Percentiles rank a stretch among this genome's conserved stretches.
These are phyloP conservation scores for Protonemura montana DNA, from an alignment of 2,888 invertebrate species.

Conservation along the genomic window DNA sequence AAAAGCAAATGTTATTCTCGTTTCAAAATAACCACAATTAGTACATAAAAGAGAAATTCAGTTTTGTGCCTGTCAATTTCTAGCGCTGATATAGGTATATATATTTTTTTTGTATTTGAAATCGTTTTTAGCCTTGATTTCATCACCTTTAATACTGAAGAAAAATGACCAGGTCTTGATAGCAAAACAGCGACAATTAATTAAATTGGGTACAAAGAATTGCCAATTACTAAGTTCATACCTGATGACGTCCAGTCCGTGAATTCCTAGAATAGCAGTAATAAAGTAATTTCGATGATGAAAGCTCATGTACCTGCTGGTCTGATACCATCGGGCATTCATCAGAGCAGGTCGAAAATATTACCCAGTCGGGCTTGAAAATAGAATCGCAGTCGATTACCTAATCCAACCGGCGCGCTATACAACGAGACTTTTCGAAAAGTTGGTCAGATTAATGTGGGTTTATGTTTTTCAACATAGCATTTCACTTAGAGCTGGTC, in stretches of 20 bases:
- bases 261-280: not conserved
- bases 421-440: not conserved
- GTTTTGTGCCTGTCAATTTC: too few relatives aligned
- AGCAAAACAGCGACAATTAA: too few relatives aligned
- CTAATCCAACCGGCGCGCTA: not conserved
- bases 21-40: too few relatives aligned
- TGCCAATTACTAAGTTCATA: not conserved
- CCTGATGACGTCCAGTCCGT: not conserved
- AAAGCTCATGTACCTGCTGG: not conserved
- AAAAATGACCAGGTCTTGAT: too few relatives aligned
- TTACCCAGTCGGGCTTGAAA: not conserved
- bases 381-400: not conserved
- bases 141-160: too few relatives aligned
- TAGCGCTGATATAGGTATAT: too few relatives aligned
- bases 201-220: not conserved
- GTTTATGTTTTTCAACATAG: not conserved
- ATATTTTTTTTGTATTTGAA: too few relatives aligned
- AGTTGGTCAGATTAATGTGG: not conserved
- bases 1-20: too few relatives aligned
- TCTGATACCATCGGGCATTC: not conserved
- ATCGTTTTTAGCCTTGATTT: too few relatives aligned
- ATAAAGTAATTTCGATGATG: not conserved
- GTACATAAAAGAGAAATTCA: too few relatives aligned
- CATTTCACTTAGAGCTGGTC: not conserved
- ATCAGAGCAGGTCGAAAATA: not conserved